Percentiles rank a stretch among this genome's conserved stretches.
phyloP scores from a whole-genome alignment of 2,113 vertebrate species.

The Columbina picui region DNA sequence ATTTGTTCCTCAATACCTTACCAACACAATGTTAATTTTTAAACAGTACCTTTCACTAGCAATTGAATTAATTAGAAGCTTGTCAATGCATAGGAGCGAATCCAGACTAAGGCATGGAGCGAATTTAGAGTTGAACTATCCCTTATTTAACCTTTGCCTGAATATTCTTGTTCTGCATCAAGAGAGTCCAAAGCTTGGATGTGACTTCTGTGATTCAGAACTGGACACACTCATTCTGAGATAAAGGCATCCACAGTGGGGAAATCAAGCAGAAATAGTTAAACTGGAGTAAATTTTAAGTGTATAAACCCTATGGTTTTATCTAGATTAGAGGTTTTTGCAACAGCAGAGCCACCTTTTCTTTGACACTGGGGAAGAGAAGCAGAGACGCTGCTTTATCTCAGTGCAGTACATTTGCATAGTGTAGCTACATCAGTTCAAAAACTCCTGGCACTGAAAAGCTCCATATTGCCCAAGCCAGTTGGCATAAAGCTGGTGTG shows the following conservation, averaged over 20 bases:
- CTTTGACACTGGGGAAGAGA: neutral
- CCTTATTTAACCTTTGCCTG: neutral
- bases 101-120: neutral
- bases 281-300: neutral
- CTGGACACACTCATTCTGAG: neutral
- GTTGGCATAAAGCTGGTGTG: neutral
- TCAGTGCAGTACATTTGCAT: neutral
- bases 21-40: slow-evolving; percentile 1
- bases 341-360: neutral
- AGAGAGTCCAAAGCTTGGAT: neutral
- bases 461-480: neutral
- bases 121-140: neutral
- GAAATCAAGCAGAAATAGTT: neutral
- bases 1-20: neutral
- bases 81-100: neutral
- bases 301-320: neutral
- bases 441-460: neutral
- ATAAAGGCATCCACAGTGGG: neutral
- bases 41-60: neutral
- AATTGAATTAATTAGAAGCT: neutral
- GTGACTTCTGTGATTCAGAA: neutral
- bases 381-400: neutral
- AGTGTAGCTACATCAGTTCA: neutral
- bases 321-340: neutral
- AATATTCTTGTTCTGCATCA: neutral